A percentile compares a stretch with the other conserved stretches of the same genome.
phyloP scores from a whole-genome alignment of 2,113 vertebrate species.

The Polyodon spathula region DNA sequence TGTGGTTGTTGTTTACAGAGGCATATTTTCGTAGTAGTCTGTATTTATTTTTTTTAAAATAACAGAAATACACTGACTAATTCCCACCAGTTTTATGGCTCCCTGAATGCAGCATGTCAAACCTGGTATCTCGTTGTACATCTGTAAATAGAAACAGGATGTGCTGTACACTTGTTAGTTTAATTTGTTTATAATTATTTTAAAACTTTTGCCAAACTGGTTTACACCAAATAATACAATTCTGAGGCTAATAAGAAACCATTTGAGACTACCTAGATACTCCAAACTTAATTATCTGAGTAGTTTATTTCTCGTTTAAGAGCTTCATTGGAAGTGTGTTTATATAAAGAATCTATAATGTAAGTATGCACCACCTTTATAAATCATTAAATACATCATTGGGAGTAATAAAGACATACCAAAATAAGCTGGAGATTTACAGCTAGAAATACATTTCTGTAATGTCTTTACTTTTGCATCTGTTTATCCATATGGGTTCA shows the following conservation, averaged over 20 bases:
- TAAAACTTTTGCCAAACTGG: no score
- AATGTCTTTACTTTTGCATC: conserved; percentile 21
- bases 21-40: conserved; percentile 12
- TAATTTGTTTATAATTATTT: no score
- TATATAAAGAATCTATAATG: no score
- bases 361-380: conserved; percentile 26
- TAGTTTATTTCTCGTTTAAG: no score
- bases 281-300: no score
- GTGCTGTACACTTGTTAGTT: no score
- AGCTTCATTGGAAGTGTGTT: no score
- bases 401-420: conserved; percentile 10
- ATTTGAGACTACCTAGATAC: no score
- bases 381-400: conserved; percentile 26
- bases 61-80: conserved; percentile 28
- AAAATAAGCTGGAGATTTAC: conserved; percentile 7
- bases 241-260: no score
- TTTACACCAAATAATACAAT: no score
- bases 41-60: conserved; percentile 29
- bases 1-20: background rate
- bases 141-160: no score
- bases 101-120: conserved; percentile 29
- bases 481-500: conserved; percentile 28
- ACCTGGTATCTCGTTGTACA: conserved; percentile 31
- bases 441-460: conserved; percentile 7
- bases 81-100: conserved; percentile 31